These are phyloP conservation scores for Meles meles DNA, from an alignment of 2,113 vertebrate species.

Conservation along the genomic window DNA sequence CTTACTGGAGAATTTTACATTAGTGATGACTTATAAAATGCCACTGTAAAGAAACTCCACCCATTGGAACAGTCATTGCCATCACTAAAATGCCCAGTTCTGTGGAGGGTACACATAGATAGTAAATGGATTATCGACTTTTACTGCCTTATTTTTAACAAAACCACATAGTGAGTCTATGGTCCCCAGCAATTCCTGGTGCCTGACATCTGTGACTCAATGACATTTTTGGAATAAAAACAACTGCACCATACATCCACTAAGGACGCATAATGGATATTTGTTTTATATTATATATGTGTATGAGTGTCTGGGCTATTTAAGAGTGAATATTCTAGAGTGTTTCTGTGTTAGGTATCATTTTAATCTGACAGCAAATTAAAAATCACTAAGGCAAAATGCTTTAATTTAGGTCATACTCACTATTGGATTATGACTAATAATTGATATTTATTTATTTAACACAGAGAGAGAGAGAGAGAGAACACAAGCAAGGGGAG, in stretches of 20 bases:
- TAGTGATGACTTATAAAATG: slow-evolving; percentile 70
- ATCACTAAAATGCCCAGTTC: slow-evolving; percentile 62
- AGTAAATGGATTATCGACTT: slow-evolving; percentile 78
- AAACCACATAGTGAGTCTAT: slow-evolving; percentile 59
- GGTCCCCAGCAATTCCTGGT: slow-evolving; percentile 64
- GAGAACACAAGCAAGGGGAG: too few relatives aligned
- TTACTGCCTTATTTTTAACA: slow-evolving; percentile 67
- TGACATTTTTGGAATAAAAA: slow-evolving; percentile 79
- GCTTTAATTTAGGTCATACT: not conserved
- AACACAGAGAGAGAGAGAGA: too few relatives aligned
- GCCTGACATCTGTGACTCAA: slow-evolving; percentile 73
- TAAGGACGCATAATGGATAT: slow-evolving; percentile 76
- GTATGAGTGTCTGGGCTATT: slow-evolving; percentile 70
- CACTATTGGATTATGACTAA: not conserved
- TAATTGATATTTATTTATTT: not conserved
- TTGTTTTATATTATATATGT: slow-evolving; percentile 69
- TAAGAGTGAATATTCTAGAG: slow-evolving; percentile 68
- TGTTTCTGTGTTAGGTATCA: slow-evolving; percentile 42
- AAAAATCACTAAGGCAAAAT: slow-evolving; percentile 45
- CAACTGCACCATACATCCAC: slow-evolving; percentile 64
- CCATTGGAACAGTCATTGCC: not conserved
- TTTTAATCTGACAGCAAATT: slow-evolving; percentile 68
- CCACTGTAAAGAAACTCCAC: slow-evolving; percentile 46
- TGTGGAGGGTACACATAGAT: slow-evolving; percentile 27
- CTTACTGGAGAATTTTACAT: slow-evolving; percentile 63